Evolutionary conservation across 2,113 vertebrate species (phyloP).

Genomic region (Pygoscelis antarcticus): DNA sequence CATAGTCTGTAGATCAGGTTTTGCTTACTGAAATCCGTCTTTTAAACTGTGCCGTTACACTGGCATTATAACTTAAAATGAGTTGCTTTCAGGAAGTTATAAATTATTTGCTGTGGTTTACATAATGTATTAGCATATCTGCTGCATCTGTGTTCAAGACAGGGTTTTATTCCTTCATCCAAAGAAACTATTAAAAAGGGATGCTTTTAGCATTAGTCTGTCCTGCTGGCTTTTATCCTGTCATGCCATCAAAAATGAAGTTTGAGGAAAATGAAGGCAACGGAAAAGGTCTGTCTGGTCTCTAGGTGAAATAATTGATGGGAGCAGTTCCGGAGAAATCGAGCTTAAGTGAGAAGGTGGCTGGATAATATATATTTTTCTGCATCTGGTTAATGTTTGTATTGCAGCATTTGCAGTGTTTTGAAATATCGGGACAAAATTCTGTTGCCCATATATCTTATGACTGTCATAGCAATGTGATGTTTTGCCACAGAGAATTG

Average conservation of each 20-base stretch:
- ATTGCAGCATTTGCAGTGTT: background rate
- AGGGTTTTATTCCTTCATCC: background rate
- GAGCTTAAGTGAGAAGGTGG: background rate
- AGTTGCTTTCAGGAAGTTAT: background rate
- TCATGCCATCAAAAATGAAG: background rate
- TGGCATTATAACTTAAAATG: background rate
- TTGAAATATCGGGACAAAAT: background rate
- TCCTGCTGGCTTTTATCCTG: background rate
- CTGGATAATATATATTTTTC: background rate
- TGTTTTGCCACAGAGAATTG: background rate
- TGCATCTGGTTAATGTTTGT: background rate
- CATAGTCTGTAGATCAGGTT: background rate
- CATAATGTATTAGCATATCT: slow-evolving; percentile 8
- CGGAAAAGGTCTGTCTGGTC: background rate
- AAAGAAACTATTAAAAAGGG: background rate
- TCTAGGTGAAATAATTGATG: background rate
- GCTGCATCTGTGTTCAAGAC: background rate
- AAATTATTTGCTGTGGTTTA: slow-evolving; percentile 37
- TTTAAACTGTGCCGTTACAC: background rate
- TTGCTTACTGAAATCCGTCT: background rate
- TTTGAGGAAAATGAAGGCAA: background rate
- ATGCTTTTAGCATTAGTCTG: background rate
- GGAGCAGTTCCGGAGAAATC: background rate
- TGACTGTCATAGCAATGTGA: background rate
- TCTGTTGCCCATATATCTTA: background rate